These are phyloP conservation scores for Altica lythri DNA, from an alignment of 2,888 invertebrate genomes.

Conservation along the genomic window DNA sequence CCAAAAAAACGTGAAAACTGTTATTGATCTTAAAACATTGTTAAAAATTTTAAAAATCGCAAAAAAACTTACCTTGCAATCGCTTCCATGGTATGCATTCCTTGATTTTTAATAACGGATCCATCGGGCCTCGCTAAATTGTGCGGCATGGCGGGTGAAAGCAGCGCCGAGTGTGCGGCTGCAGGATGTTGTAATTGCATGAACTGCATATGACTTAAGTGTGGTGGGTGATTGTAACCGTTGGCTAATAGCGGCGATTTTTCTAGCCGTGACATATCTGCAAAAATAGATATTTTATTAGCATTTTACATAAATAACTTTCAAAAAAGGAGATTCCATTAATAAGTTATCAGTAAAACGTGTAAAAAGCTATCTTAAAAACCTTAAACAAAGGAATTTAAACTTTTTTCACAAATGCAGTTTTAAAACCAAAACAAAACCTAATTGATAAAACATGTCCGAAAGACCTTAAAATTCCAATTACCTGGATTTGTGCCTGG, in stretches of 20 bases:
- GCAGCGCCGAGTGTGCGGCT: conserved; percentile 73
- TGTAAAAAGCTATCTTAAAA: no score
- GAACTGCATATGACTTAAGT: conserved; percentile 92
- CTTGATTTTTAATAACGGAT: conserved; percentile 81
- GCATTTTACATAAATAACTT: neutral
- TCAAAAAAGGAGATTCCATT: neutral
- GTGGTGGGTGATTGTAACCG: conserved; percentile 93
- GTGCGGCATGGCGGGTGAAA: conserved; percentile 90
- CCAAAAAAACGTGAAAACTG: no score
- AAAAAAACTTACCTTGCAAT: conserved; percentile 80
- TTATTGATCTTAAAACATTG: no score
- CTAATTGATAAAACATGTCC: no score
- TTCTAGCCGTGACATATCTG: conserved; percentile 88
- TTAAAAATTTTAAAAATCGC: no score
- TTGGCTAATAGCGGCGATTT: conserved; percentile 91
- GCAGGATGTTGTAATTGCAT: conserved; percentile 86
- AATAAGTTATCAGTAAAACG: neutral
- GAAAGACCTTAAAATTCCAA: no score
- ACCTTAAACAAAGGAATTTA: no score
- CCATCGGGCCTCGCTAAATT: conserved; percentile 82
- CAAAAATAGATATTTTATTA: conserved; percentile 43
- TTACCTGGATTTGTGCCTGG: no score
- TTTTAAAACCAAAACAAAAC: no score
- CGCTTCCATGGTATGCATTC: conserved; percentile 88
- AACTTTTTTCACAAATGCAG: no score